Base-by-base conservation (phyloP, 2,113 vertebrate genomes). In the Lampris incognitus region DNA sequence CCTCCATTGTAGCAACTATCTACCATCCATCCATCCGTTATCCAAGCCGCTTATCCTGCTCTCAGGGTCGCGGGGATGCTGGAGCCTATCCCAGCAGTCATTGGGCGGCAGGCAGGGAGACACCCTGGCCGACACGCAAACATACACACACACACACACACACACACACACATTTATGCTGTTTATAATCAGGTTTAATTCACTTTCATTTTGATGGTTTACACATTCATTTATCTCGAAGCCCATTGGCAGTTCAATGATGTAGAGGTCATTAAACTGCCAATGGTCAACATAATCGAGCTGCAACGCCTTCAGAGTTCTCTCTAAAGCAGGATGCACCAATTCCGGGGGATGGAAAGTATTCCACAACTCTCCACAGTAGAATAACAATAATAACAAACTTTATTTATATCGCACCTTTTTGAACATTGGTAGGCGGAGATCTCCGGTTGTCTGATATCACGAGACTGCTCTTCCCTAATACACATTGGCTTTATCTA, bases 191-290 rank as follows among this genome's bases (percentile, higher is more conserved):
- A 51, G 9, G 50, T 59, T 11, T 55, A 5, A 13, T n/a, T 55
- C 5, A 2, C 2, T 52, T 55, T 55, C n/a, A 11, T 55, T 24
- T 6, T 46, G 3, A 50, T 0, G 9, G 2, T 9, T 59, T 46
- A 24, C 57, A 62, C 44, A 1, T 0, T 8, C 24, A 6, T 44
- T 85, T 89, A 98, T 97, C 96, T 96, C 95, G 55, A 99, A 95
- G 74, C 96, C 96, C 85, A 94, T 96, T 10, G 97, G 97, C 36
- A 97, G 54, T 87, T 98, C 97, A 48, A 99, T 90, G 73, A 99
- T 95, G 79, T 98, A 99, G 57, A 98, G 95, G 76, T 24, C 24
- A 24, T 24, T 24, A 24, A 24, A 24, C 24, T 24, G 24, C 24
- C 24, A 24, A 24, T 24, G 24, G 24, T 98, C 97, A 1, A 98